Percentiles rank a stretch among this genome's conserved stretches.
Conservation (phyloP, 2,797 vertebrate genomes). For the Anguilla marmorata region DNA sequence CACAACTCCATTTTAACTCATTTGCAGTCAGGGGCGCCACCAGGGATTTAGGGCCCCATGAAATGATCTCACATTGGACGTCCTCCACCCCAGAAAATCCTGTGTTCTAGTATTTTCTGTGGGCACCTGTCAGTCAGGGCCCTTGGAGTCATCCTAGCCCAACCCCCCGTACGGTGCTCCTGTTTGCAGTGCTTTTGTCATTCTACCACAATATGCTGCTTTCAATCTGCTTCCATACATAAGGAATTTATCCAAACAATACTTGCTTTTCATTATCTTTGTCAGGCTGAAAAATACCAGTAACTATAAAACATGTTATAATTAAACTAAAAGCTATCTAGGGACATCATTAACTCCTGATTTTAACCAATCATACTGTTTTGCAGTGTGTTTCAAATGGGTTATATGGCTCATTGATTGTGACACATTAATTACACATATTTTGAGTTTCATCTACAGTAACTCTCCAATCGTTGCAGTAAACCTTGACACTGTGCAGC, state of each 20-base stretch:
- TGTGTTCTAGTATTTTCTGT: no score
- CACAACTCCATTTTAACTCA: not conserved
- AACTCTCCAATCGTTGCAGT: not conserved
- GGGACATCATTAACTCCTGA: not conserved
- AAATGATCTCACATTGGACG: no score
- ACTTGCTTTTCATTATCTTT: not conserved
- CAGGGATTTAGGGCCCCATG: no score
- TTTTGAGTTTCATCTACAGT: no score
- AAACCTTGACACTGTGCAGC: not conserved
- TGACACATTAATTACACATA: not conserved
- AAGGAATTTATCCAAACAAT: not conserved
- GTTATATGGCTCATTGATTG: not conserved
- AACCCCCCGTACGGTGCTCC: no score
- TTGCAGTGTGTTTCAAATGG: not conserved
- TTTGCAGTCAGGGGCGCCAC: no score
- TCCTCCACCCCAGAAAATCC: no score
- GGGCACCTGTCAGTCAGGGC: no score
- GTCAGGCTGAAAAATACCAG: not conserved
- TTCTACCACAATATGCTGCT: not conserved
- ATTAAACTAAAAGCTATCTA: not conserved
- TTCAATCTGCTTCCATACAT: not conserved
- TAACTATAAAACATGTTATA: not conserved
- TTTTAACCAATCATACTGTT: not conserved
- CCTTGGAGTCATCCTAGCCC: no score
- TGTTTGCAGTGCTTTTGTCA: not conserved